phyloP scores from a whole-genome alignment of 2,888 invertebrate genomes.

The Graphium colonna region DNA sequence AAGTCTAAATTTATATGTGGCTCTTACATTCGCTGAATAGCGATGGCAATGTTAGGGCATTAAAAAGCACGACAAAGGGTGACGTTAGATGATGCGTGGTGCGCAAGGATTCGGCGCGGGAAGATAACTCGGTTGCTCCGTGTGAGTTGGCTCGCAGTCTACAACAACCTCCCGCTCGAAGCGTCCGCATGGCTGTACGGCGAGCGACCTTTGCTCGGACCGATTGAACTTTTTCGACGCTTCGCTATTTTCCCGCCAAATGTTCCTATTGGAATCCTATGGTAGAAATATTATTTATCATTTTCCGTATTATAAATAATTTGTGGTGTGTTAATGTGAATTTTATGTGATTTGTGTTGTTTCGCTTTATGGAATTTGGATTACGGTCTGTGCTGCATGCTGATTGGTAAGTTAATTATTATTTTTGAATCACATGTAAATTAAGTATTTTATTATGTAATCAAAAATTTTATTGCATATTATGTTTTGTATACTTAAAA shows the following conservation, averaged over 20 bases:
- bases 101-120: conserved; percentile 68
- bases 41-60: conserved; percentile 42
- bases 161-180: conserved; percentile 41
- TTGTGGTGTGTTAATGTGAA: conserved; percentile 38
- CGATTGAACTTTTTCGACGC: conserved; percentile 67
- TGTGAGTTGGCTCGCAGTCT: conserved; percentile 64
- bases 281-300: conserved; percentile 32
- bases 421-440: neutral
- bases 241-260: conserved; percentile 59
- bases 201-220: conserved; percentile 28
- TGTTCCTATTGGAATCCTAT: conserved; percentile 34
- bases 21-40: conserved; percentile 21
- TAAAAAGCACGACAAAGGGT: conserved; percentile 50
- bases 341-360: conserved; percentile 39
- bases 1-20: conserved; percentile 2
- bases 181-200: conserved; percentile 44
- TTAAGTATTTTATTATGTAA: no score
- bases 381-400: conserved; percentile 5
- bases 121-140: conserved; percentile 36
- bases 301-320: conserved; percentile 41
- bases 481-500: no score
- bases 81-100: conserved; percentile 44
- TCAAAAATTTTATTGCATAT: no score
- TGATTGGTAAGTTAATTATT: conserved; percentile 12
- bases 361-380: conserved; percentile 18